phyloP scores from a whole-genome alignment of 2,888 invertebrate species.

The Nephrotoma flavescens region DNA sequence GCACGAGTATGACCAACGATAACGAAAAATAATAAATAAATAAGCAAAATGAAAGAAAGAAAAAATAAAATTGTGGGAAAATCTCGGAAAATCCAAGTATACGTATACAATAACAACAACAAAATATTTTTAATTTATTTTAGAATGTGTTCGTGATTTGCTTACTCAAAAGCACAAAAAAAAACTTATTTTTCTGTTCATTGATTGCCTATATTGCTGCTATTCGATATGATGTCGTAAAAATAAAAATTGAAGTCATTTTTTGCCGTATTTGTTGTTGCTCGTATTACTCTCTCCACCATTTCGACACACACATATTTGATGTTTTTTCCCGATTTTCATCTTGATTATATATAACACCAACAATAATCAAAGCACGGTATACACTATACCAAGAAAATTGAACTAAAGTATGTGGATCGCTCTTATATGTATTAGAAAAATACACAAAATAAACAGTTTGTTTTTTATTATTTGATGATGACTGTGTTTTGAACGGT shows the following conservation, averaged over 20 bases:
- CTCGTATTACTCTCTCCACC: not conserved
- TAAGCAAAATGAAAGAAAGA: not conserved
- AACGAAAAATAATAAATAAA: not conserved
- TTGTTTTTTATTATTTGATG: not conserved
- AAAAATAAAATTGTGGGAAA: not conserved
- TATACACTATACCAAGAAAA: not conserved
- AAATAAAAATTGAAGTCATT: not conserved
- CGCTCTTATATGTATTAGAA: not conserved
- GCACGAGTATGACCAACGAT: not conserved
- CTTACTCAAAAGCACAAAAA: not conserved
- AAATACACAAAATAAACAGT: not conserved
- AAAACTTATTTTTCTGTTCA: constrained; percentile 3
- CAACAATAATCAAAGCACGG: not conserved
- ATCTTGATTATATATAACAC: not conserved
- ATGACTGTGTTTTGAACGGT: not conserved
- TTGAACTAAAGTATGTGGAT: not conserved
- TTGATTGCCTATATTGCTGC: constrained; percentile 3
- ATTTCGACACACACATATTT: not conserved
- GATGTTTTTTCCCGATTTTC: not conserved
- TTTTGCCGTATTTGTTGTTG: not conserved
- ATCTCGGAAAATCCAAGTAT: not conserved
- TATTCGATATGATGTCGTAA: constrained; percentile 4
- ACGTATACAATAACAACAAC: not conserved
- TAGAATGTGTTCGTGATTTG: constrained; percentile 5
- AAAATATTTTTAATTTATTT: constrained; percentile 3